A percentile compares a stretch with the other conserved stretches of the same genome.
These are phyloP conservation scores for Dryobates pubescens DNA, from an alignment of 2,797 vertebrate genomes.

Conservation along the genomic window DNA sequence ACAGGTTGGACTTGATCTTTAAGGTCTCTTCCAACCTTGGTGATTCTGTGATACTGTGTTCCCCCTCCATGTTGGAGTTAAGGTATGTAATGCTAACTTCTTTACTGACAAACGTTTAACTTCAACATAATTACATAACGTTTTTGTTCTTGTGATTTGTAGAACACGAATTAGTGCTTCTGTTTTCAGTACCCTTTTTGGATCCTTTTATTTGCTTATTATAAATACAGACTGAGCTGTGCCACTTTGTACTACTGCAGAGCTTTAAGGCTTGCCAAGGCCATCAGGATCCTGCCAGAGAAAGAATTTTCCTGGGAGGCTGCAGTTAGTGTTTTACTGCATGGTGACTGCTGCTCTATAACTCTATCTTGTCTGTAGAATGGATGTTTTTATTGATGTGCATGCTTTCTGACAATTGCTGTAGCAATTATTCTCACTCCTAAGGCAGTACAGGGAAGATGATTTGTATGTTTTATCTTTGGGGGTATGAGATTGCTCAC, in stretches of 20 bases:
- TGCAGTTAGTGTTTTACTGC: not conserved
- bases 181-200: not conserved
- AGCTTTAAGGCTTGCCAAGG: not conserved
- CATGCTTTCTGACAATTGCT: not conserved
- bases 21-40: too few species aligned
- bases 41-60: not conserved
- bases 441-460: not conserved
- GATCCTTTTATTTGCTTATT: not conserved
- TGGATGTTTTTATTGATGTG: fast-evolving
- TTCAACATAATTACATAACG: not conserved
- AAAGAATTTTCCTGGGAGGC: not conserved
- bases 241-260: not conserved
- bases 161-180: not conserved
- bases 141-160: not conserved
- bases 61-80: not conserved
- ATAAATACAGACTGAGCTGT: not conserved
- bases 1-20: too few species aligned
- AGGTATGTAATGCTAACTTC: not conserved
- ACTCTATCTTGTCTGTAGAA: not conserved
- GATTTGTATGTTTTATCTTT: not conserved
- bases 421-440: not conserved
- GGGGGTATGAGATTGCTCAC: not conserved
- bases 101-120: not conserved
- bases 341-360: not conserved
- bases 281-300: not conserved